Evolutionary conservation across 2,888 invertebrate genomes (phyloP).

Genomic region (Andrena dorsata): DNA sequence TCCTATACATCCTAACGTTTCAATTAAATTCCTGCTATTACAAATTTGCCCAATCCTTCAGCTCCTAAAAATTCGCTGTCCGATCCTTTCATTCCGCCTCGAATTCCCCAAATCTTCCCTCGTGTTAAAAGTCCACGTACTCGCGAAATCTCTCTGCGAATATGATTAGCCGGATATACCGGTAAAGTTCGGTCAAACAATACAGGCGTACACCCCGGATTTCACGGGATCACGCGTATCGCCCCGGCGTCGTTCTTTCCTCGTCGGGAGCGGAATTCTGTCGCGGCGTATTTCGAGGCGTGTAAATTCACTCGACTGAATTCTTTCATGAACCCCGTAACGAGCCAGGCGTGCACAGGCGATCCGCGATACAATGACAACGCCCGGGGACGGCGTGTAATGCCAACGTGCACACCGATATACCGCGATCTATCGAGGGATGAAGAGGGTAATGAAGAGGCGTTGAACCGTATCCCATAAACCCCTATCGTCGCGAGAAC

Average conservation of each 20-base stretch:
- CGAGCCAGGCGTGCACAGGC: slow-evolving; percentile 62
- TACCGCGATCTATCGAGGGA: slow-evolving; percentile 65
- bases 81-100: background rate
- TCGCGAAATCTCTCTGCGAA: background rate
- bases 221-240: background rate
- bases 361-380: slow-evolving; percentile 69
- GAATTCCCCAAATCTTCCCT: background rate
- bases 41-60: too few relatives aligned
- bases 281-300: slow-evolving; percentile 47
- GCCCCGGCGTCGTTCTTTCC: background rate
- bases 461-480: slow-evolving; percentile 84
- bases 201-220: background rate
- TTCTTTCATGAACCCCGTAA: slow-evolving; percentile 63
- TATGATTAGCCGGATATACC: background rate
- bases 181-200: background rate
- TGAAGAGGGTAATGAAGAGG: slow-evolving; percentile 84
- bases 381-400: slow-evolving; percentile 61
- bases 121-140: background rate
- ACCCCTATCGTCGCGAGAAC: slow-evolving; percentile 78
- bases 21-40: too few relatives aligned
- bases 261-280: slow-evolving; percentile 28
- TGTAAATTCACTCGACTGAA: slow-evolving; percentile 66
- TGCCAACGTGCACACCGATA: slow-evolving; percentile 64
- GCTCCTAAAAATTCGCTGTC: too few relatives aligned
- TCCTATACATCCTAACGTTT: too few relatives aligned